Evolutionary conservation across 2,888 invertebrate genomes (phyloP), one percentile per base, ranked within the genome.

Genomic region (Conomelus anceps): DNA sequence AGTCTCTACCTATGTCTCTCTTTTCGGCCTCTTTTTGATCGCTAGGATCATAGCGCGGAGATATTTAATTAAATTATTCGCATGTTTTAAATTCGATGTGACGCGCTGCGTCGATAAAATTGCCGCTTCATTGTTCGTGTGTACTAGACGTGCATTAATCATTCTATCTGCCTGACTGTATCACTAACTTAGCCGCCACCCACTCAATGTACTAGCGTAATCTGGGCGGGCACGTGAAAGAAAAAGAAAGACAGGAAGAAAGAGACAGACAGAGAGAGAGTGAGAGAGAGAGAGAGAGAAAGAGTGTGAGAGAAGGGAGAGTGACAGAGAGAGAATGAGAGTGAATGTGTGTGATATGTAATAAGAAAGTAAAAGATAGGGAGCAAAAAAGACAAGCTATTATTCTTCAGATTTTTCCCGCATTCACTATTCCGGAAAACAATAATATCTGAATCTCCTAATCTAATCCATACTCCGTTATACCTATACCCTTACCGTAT

Each of bases 11-110:
- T 63, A 63, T 20, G 63, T 63, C n/a, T 26, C 26, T 26, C 26
- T 26, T 26, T 26, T 63, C 63, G 63, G 63, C 63, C 63, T 63
- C 63, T 63, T 63, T 63, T 63, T 34, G 34, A 34, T 34, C 1
- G 63, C 63, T 63, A n/a, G 63, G n/a, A n/a, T 63, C 63, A 63
- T n/a, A 63, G n/a, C n/a, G 63, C 63, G n/a, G 20, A 63, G 63
- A 63, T 86, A 23, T 86, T 86, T 86, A 86, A 86, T 86, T 86
- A 26, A 86, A 86, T 86, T 86, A 86, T 86, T 86, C 29, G 29
- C 86, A 86, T 86, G 86, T n/a, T 26, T 86, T 86, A 24, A 86
- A 86, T 86, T 86, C 86, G 63, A n/a, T 63, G 63, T 63, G 63
- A 63, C 63, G 63, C 63, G 63, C n/a, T n/a, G 63, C n/a, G 63